Evolutionary conservation across 2,113 vertebrate genomes (phyloP), one percentile per base, ranked within the genome.

Genomic region (Macquaria australasica): DNA sequence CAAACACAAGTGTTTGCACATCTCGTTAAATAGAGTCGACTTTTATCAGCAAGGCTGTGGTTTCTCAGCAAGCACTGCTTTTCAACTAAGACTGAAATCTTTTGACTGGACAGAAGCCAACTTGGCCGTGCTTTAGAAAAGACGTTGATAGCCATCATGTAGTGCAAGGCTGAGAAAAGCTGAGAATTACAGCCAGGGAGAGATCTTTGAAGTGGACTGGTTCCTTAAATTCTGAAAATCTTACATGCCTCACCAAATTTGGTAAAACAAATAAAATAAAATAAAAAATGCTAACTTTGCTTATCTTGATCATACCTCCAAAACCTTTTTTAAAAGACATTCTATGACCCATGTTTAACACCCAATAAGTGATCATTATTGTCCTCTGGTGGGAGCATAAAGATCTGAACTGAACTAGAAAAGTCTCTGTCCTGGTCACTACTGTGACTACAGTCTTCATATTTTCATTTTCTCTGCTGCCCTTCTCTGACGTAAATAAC

Each of bases 61-160:
- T 55, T 63, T 69, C 34, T 45, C 55, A 77, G 8, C 0, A 28
- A 20, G 25, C 21, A 39, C 48, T 3, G 7, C 25, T 82, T 74
- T 72, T 70, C 18, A 50, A 25, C 2, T 23, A 6, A 55, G 21
- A 71, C 28, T 16, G 28, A 28, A 81, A 71, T 51, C 20, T 79
- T 86, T 55, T 45, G 4, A 58, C 41, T 58, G 34, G 71, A 58
- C 31, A 7, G 0, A 64, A 71, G 18, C 72, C 71, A 74, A 45
- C 53, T 77, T 68, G 79, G 53, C 69, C 0, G 3, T 70, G 9
- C 41, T 63, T 48, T 28, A 18, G 20, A 82, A 58, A 58, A 28
- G 50, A 31, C 28, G 45, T 34, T 50, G 15, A 74, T 58, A 73
- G 15, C 1, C 1, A 83, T 53, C 25, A 31, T 50, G 45, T 9